These are phyloP conservation scores for Spodoptera litura DNA, from an alignment of 1,140 invertebrate species.

Conservation along the genomic window DNA sequence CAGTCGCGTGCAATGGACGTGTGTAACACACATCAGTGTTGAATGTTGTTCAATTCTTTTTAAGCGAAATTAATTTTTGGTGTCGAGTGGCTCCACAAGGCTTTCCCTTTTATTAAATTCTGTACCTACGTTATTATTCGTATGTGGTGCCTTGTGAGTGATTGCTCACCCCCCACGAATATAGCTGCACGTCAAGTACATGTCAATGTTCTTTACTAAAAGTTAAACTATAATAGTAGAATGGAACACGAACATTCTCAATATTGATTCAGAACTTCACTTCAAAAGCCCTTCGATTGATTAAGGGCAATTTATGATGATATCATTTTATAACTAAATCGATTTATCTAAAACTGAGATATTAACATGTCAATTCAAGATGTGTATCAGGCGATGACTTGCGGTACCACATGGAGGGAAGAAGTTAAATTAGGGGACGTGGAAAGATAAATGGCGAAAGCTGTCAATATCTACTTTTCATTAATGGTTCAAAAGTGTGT, in stretches of 20 bases:
- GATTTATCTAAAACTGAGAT: slow-evolving; percentile 44
- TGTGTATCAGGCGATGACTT: slow-evolving; percentile 64
- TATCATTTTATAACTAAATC: slow-evolving; percentile 28
- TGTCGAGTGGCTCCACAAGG: slow-evolving; percentile 10
- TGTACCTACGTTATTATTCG: too few species aligned
- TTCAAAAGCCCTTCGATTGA: slow-evolving; percentile 29
- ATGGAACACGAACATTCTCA: not conserved
- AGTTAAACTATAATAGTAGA: not conserved
- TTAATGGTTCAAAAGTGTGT: slow-evolving; percentile 63
- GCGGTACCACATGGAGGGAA: slow-evolving; percentile 53
- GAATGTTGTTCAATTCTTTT: slow-evolving; percentile 23
- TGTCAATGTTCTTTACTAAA: slow-evolving; percentile 10
- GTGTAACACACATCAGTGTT: slow-evolving; percentile 27
- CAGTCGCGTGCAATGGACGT: slow-evolving; percentile 51
- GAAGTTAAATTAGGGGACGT: slow-evolving; percentile 66
- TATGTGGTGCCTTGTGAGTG: slow-evolving; percentile 8
- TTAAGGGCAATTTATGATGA: slow-evolving; percentile 8
- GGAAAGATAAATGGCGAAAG: slow-evolving; percentile 65
- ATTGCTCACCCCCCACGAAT: slow-evolving; percentile 18
- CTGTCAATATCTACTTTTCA: slow-evolving; percentile 67
- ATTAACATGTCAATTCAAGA: slow-evolving; percentile 67
- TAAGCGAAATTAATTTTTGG: slow-evolving; percentile 29
- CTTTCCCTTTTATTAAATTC: slow-evolving; percentile 11
- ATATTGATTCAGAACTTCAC: slow-evolving; percentile 21
- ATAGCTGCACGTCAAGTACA: not conserved